Base-by-base conservation (phyloP, 2,888 invertebrate species). In the Portevinia maculata region DNA sequence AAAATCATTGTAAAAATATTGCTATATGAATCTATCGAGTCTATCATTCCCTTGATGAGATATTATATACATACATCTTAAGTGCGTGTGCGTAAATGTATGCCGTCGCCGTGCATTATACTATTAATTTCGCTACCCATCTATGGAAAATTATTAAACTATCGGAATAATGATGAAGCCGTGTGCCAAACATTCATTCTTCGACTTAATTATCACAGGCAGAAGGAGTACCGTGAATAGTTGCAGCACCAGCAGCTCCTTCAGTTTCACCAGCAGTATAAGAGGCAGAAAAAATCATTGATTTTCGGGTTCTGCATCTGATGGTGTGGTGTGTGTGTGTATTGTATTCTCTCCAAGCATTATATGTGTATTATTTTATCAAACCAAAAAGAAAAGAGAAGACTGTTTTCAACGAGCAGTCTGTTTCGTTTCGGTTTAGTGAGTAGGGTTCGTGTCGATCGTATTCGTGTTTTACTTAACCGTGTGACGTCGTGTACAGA, bases 201-300 rank as follows among this genome's bases (percentile, higher is more conserved):
- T 32, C 9, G 24, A 34, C 37, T 39, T 32, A 24, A 21, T 59
- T 32, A 19, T 15, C 4, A 37, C 17, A 34, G 3, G 30, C 55
- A 60, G 50, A 7, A 24, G 11, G 13, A 19, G 34, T 24, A 11
- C 6, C 52, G 37, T 8, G 21, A 57, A n/a, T 34, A 64, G 1
- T 24, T 44, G n/a, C 24, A 60, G 15, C 15, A 59, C 52, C 37
- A 76, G 7, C 24, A 41, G 21, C 52, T 8, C 13, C 4, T 32
- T 6, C 41, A 8, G 2, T 9, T 32, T 6, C n/a, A 67, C 13
- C 34, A 57, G 21, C 53, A 46, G 21, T n/a, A 74, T 57, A 44
- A 69, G 53, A 64, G 59, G 52, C 60, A 78, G 83, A 73, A 76
- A 83, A 73, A 73, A 62, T 83, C 78, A 83, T 83, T 83, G 83